Evolutionary conservation across 2,113 vertebrate genomes (phyloP).

Genomic region (Otocyon megalotis): DNA sequence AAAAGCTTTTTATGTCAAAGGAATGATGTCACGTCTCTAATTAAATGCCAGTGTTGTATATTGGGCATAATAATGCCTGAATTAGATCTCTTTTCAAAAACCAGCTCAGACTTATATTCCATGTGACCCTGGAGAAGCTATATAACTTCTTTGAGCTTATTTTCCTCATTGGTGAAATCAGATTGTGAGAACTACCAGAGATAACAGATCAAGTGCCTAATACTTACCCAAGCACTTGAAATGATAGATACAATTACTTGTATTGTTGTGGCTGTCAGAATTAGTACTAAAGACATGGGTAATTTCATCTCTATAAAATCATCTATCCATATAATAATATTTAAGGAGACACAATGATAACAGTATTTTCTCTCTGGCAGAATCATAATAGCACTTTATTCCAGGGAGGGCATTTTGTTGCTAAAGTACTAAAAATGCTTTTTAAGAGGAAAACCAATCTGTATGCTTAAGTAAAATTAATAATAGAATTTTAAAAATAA

Average conservation of each 20-base stretch:
- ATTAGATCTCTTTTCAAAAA: not conserved
- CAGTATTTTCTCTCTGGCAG: not conserved
- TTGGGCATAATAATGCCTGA: too few species aligned
- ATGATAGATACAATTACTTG: slow-evolving; percentile 9
- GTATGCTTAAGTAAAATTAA: not conserved
- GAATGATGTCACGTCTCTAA: not conserved
- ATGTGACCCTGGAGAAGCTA: not conserved
- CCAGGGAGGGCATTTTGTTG: not conserved
- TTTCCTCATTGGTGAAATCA: not conserved
- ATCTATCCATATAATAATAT: not conserved
- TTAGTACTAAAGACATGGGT: not conserved
- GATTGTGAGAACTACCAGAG: not conserved
- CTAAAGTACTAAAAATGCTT: not conserved
- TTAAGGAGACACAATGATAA: slow-evolving; percentile 14
- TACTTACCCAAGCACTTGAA: not conserved
- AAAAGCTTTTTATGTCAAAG: not conserved
- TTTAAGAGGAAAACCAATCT: slow-evolving; percentile 19
- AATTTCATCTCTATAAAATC: slow-evolving; percentile 23
- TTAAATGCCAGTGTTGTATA: not conserved
- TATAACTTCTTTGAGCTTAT: not conserved
- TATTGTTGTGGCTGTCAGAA: slow-evolving; percentile 39
- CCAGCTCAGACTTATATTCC: not conserved
- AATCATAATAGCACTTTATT: slow-evolving; percentile 1
- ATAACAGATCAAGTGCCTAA: not conserved
- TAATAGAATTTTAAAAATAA: not conserved